Evolutionary conservation across 2,888 invertebrate species (phyloP).

Genomic region (Leptopterna dolabrata): DNA sequence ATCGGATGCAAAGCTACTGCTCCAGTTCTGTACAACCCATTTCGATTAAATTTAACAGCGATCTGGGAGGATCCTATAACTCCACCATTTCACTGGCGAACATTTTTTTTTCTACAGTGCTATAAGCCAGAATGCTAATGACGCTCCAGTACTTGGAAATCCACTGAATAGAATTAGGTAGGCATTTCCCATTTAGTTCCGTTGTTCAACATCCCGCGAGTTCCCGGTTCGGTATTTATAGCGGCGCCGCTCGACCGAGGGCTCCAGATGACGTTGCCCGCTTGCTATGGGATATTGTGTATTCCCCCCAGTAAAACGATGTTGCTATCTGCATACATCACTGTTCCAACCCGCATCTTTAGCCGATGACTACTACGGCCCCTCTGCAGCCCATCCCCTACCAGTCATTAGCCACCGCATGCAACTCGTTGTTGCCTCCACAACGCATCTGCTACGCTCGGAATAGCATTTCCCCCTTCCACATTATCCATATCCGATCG

Average conservation of each 20-base stretch:
- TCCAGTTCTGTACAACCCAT: too few relatives aligned
- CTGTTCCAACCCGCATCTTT: neutral
- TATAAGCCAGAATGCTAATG: too few relatives aligned
- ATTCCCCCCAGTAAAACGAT: neutral
- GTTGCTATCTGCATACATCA: neutral
- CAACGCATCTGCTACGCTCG: neutral
- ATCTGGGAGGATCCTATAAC: too few relatives aligned
- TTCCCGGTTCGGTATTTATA: constrained; percentile 3
- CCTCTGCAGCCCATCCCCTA: neutral
- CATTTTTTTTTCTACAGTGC: too few relatives aligned
- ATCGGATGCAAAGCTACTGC: too few relatives aligned
- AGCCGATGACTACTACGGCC: neutral
- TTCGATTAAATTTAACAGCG: too few relatives aligned
- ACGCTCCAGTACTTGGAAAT: too few relatives aligned
- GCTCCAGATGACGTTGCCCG: neutral
- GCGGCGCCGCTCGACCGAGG: neutral
- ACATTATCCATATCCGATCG: neutral
- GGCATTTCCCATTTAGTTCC: neutral
- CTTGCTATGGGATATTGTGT: neutral
- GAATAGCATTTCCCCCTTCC: neutral
- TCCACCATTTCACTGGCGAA: too few relatives aligned
- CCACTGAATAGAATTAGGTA: too few relatives aligned
- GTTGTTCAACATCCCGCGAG: neutral
- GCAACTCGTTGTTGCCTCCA: neutral
- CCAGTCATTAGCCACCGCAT: neutral